Evolutionary conservation across 2,113 vertebrate species (phyloP), one percentile per base, ranked within the genome.

Genomic region (Chrysochloris asiatica): DNA sequence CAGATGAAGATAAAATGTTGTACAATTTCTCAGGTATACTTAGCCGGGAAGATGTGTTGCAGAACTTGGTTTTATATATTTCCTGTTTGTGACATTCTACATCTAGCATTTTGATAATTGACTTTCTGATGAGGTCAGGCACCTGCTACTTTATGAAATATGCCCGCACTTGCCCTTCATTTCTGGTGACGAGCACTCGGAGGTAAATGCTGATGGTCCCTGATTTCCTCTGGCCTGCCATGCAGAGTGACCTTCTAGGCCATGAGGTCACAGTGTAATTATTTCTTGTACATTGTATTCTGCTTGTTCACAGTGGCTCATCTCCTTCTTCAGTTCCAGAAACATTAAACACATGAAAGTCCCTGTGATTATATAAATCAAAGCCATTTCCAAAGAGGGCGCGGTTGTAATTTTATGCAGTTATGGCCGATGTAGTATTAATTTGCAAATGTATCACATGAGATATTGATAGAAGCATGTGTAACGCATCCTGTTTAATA

Each of bases 191-290:
- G 83, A 97, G 97, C 97, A 90, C 97, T 96, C 56, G 96, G 95
- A 83, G 86, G 98, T 96, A 97, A 97, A 97, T 95, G 96, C 92
- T 96, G 97, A 95, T 96, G 96, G 96, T 98, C 96, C 97, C 97
- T 97, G 96, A 98, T 98, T 97, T 98, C 97, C 98, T 98, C 97
- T 98, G 96, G 96, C 98, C 93, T 97, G 96, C 92, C 93, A 92
- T 89, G 72, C 95, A 94, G 96, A 90, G 65, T 97, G 97, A 98
- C 98, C 98, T 98, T 96, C 90, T 69, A 90, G 97, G 93, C 96
- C 96, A 83, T 33, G 41, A 96, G 95, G 97, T 97, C 97, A 91
- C 83, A 88, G 69, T 24, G 33, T 97, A 93, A 95, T 92, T 94
- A 95, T 95, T 91, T 95, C 86, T 95, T 0, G 2, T 54, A 84